A percentile compares a stretch with the other conserved stretches of the same genome.
Evolutionary conservation across 2,797 vertebrate genomes (phyloP).

Genomic region (Platyrinchus mystaceus): DNA sequence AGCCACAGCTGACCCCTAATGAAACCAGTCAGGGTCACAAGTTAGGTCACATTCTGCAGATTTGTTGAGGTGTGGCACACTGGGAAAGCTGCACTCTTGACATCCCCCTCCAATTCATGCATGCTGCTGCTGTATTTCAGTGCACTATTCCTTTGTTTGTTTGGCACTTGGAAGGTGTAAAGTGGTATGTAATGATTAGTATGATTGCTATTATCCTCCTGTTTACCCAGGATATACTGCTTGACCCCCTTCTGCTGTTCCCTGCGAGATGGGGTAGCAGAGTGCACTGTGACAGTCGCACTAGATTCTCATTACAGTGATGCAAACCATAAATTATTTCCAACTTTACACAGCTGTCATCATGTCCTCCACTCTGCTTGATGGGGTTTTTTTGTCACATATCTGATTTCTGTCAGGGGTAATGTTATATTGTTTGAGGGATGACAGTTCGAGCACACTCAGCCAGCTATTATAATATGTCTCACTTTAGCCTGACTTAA

Average conservation of each 20-base stretch:
- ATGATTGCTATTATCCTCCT: constrained; percentile 41
- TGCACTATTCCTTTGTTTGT: not conserved
- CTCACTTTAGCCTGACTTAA: constrained; percentile 62
- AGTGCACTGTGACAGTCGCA: constrained; percentile 21
- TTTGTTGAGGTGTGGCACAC: not conserved
- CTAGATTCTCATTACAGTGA: constrained; percentile 68
- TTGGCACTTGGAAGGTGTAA: constrained; percentile 26
- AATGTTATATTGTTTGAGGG: constrained; percentile 62
- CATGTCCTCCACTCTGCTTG: constrained; percentile 44
- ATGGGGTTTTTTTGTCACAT: constrained; percentile 54
- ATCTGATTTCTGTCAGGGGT: constrained; percentile 71
- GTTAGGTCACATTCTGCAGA: not conserved
- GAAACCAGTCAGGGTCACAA: not conserved
- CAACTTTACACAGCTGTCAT: constrained; percentile 63
- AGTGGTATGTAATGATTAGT: constrained; percentile 21
- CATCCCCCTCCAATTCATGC: not conserved
- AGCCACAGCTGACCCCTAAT: fast-evolving
- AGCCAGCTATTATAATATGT: constrained; percentile 65
- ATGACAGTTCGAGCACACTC: constrained; percentile 59
- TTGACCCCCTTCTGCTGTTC: constrained; percentile 39
- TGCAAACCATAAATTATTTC: constrained; percentile 69
- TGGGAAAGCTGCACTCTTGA: not conserved
- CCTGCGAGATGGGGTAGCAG: not conserved
- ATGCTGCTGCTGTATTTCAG: not conserved
- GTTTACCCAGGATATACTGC: constrained; percentile 47